A percentile compares a stretch with the other conserved stretches of the same genome.
These are phyloP conservation scores for Zaprionus bogoriensis DNA, from an alignment of 2,888 invertebrate genomes.

Conservation along the genomic window DNA sequence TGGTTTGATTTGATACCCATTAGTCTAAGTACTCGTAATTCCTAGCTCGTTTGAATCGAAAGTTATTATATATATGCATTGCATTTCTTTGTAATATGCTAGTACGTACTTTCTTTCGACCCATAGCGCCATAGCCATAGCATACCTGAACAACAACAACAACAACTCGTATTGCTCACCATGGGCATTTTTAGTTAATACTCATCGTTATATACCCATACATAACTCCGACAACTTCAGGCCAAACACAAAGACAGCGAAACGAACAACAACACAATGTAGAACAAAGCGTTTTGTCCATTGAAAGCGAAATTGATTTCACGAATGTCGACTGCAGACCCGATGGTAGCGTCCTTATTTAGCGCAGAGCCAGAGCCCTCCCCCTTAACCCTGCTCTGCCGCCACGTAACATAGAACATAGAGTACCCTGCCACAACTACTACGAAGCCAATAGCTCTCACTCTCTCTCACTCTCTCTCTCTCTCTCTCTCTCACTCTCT, in stretches of 20 bases:
- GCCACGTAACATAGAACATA: too few relatives aligned
- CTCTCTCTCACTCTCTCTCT: not conserved
- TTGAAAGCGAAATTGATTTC: slow-evolving; percentile 28
- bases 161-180: slow-evolving; percentile 30
- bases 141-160: slow-evolving; percentile 1
- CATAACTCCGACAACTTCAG: slow-evolving; percentile 15
- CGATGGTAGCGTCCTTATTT: slow-evolving; percentile 80
- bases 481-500: slow-evolving; percentile 1
- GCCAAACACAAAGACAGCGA: slow-evolving; percentile 35
- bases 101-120: slow-evolving; percentile 50
- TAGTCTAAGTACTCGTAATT: slow-evolving; percentile 58
- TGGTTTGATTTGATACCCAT: slow-evolving; percentile 30
- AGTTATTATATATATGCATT: slow-evolving; percentile 52
- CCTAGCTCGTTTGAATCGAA: slow-evolving; percentile 70
- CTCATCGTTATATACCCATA: slow-evolving; percentile 28
- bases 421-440: slow-evolving; percentile 9
- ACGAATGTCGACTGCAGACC: slow-evolving; percentile 82
- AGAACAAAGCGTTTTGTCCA: slow-evolving; percentile 37
- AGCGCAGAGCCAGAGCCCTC: slow-evolving; percentile 19
- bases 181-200: slow-evolving; percentile 30
- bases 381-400: slow-evolving; percentile 27
- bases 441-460: slow-evolving; percentile 11
- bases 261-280: slow-evolving; percentile 24
- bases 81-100: slow-evolving; percentile 55
- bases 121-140: slow-evolving; percentile 26